These are phyloP conservation scores for Alca torda DNA, from an alignment of 2,797 vertebrate species.

Conservation along the genomic window DNA sequence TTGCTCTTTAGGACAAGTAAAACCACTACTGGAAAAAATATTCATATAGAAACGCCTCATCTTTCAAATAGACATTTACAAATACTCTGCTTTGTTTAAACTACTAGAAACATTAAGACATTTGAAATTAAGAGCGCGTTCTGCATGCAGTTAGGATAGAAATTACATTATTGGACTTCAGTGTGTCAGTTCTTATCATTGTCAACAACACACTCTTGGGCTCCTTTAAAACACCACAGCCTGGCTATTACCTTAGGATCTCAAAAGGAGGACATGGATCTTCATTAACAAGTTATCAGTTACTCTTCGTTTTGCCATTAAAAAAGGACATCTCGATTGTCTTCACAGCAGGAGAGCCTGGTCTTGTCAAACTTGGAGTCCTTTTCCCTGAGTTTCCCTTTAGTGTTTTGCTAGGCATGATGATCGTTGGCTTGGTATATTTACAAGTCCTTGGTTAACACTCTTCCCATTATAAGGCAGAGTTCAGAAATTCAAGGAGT, in stretches of 20 bases:
- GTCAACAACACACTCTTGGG: neutral
- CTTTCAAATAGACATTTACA: constrained; percentile 50
- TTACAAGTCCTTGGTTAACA: neutral
- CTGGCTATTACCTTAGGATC: constrained; percentile 47
- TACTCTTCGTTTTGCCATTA: constrained; percentile 6
- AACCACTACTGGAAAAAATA: constrained; percentile 48
- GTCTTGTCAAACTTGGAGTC: neutral
- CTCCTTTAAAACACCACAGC: neutral
- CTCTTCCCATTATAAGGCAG: constrained; percentile 79
- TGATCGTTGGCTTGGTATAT: neutral
- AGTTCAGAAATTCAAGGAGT: constrained; percentile 90
- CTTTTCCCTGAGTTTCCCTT: constrained; percentile 51
- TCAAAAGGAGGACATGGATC: constrained; percentile 22
- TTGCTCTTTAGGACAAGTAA: constrained; percentile 30
- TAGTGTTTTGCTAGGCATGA: constrained; percentile 35
- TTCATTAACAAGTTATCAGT: constrained; percentile 14
- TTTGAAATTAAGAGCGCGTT: constrained; percentile 22
- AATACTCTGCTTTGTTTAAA: constrained; percentile 31
- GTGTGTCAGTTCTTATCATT: neutral
- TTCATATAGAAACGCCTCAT: neutral
- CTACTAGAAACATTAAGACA: constrained; percentile 42
- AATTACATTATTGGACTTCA: neutral
- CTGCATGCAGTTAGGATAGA: constrained; percentile 41
- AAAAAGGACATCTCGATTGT: neutral
- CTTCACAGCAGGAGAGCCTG: neutral